Conservation (phyloP, 1,140 invertebrate species). For the Leucophenga varia region DNA sequence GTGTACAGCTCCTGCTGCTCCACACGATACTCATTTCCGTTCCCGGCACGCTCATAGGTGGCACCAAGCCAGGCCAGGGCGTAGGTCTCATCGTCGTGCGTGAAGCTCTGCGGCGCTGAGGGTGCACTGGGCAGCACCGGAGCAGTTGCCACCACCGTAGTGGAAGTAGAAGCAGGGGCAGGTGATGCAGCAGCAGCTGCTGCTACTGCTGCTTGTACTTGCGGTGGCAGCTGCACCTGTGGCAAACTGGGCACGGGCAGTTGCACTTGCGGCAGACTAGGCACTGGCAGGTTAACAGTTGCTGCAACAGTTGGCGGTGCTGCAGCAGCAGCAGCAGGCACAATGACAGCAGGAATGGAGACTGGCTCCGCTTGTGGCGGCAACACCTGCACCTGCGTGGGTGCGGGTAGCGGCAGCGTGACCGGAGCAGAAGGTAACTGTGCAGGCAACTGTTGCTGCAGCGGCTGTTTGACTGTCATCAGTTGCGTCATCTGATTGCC, state of each 20-base stretch:
- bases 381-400: slow-evolving; percentile 30
- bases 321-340: not conserved
- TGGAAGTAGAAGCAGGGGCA: too few relatives aligned
- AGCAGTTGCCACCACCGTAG: slow-evolving; percentile 34
- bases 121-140: slow-evolving; percentile 22
- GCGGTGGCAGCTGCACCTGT: slow-evolving; percentile 19
- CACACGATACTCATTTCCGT: slow-evolving; percentile 60
- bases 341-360: slow-evolving; percentile 5
- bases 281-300: slow-evolving; percentile 12
- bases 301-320: not conserved
- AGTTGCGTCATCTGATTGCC: slow-evolving; percentile 24
- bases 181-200: slow-evolving; percentile 7
- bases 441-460: slow-evolving; percentile 3
- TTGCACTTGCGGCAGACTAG: slow-evolving; percentile 26
- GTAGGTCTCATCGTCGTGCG: slow-evolving; percentile 79
- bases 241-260: slow-evolving; percentile 28
- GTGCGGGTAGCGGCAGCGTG: slow-evolving; percentile 16
- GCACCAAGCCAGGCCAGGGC: slow-evolving; percentile 78
- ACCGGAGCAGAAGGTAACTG: slow-evolving; percentile 13
- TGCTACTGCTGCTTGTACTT: not conserved
- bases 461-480: slow-evolving; percentile 16
- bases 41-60: slow-evolving; percentile 70
- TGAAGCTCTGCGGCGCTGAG: slow-evolving; percentile 49
- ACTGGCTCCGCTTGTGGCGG: slow-evolving; percentile 18
- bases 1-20: slow-evolving; percentile 83